Evolutionary conservation across 2,113 vertebrate genomes (phyloP).

Genomic region (Megatriorchis doriae): DNA sequence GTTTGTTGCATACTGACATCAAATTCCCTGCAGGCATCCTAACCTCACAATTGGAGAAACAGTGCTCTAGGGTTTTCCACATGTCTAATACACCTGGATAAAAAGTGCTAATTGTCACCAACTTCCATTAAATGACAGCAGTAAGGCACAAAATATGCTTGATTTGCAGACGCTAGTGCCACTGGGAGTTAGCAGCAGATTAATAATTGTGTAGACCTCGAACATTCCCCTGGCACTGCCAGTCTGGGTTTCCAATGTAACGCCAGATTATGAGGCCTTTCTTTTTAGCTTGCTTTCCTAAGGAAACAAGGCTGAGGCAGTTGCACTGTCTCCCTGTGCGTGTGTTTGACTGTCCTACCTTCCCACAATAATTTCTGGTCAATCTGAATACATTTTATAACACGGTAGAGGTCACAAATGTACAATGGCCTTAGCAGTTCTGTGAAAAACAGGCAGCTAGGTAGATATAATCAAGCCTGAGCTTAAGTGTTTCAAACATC

Average conservation of each 20-base stretch:
- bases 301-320: background rate
- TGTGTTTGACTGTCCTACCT: background rate
- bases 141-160: slow-evolving; percentile 56
- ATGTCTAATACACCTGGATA: slow-evolving; percentile 45
- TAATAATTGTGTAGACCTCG: slow-evolving; percentile 23
- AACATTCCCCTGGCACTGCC: slow-evolving; percentile 6
- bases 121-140: slow-evolving; percentile 36
- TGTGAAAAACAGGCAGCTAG: background rate
- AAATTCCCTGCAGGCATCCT: slow-evolving; percentile 13
- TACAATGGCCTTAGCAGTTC: background rate
- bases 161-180: slow-evolving; percentile 23
- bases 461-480: background rate
- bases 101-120: slow-evolving; percentile 52
- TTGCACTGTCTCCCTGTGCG: background rate
- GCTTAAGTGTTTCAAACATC: background rate
- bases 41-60: slow-evolving; percentile 7
- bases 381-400: background rate
- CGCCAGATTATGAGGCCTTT: background rate
- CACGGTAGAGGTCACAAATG: background rate
- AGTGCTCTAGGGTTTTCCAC: slow-evolving; percentile 6
- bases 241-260: background rate
- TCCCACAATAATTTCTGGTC: background rate
- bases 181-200: slow-evolving; percentile 28
- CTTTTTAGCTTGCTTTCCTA: background rate
- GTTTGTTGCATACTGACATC: slow-evolving; percentile 17